Evolutionary conservation across 2,888 invertebrate genomes (phyloP).

Genomic region (Drosophila mimica): DNA sequence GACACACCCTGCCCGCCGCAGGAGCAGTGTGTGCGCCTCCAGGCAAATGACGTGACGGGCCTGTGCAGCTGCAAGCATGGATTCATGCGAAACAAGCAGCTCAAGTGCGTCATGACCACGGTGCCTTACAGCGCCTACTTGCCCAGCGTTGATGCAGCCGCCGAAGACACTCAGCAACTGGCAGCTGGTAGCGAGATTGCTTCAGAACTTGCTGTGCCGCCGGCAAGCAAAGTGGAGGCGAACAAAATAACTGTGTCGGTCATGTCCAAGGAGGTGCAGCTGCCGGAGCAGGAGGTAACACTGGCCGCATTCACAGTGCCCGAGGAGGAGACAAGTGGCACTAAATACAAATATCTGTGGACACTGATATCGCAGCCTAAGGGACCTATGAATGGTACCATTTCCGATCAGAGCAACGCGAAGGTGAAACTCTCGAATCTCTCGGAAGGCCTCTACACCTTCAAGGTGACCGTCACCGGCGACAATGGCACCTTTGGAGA

Average conservation of each 20-base stretch:
- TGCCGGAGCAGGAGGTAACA: constrained; percentile 94
- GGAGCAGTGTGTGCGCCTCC: constrained; percentile 88
- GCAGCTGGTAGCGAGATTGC: constrained; percentile 43
- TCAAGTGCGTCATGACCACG: constrained; percentile 82
- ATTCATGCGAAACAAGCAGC: constrained; percentile 86
- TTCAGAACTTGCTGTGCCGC: constrained; percentile 28
- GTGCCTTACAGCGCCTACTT: constrained; percentile 72
- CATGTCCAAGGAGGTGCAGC: constrained; percentile 90
- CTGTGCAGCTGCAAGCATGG: constrained; percentile 90
- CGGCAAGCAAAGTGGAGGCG: constrained; percentile 82
- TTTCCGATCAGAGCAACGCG: constrained; percentile 93
- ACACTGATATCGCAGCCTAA: constrained; percentile 93
- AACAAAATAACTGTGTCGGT: constrained; percentile 90
- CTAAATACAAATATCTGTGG: constrained; percentile 95
- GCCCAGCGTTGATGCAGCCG: constrained; percentile 38
- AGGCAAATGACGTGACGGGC: constrained; percentile 87
- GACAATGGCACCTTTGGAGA: constrained; percentile 90
- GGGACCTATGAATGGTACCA: constrained; percentile 90
- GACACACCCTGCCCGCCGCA: constrained; percentile 88
- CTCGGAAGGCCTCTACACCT: constrained; percentile 94
- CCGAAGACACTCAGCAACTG: constrained; percentile 20
- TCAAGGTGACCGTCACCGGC: constrained; percentile 94
- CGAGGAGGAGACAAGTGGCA: constrained; percentile 88
- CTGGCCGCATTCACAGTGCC: constrained; percentile 93
- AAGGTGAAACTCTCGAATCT: constrained; percentile 93